Evolutionary conservation across 1,140 invertebrate genomes (phyloP).

Genomic region (Drosophila obscura): DNA sequence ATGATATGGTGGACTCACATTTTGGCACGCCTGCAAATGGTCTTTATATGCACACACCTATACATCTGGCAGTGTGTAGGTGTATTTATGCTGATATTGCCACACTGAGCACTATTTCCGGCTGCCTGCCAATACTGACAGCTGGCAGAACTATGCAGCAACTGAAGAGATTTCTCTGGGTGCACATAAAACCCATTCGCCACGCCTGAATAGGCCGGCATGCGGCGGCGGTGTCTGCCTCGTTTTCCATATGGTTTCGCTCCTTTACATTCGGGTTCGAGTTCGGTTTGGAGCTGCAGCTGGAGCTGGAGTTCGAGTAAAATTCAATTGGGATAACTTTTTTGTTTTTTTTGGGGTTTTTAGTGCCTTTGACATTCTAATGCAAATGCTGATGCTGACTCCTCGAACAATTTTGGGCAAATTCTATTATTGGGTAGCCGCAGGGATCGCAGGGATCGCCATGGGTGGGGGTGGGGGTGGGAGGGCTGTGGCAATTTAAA

Average conservation of each 20-base stretch:
- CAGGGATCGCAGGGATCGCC: neutral
- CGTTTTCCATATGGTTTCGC: neutral
- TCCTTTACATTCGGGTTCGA: conserved; percentile 1
- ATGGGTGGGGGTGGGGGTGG: too few species aligned
- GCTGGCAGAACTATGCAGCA: neutral
- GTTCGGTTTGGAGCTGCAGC: too few species aligned
- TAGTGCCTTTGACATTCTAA: conserved; percentile 42
- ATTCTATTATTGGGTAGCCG: conserved; percentile 24
- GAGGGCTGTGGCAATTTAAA: too few species aligned
- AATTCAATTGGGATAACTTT: conserved; percentile 56
- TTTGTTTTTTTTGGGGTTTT: conserved; percentile 60
- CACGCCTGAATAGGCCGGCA: conserved; percentile 9
- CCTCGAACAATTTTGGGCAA: conserved; percentile 33
- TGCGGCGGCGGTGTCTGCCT: neutral
- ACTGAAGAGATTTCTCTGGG: conserved; percentile 10
- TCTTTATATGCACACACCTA: too few species aligned
- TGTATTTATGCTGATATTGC: conserved; percentile 30
- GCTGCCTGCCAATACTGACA: too few species aligned
- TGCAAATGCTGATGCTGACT: conserved; percentile 41
- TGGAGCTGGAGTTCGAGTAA: conserved; percentile 6
- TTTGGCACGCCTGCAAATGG: too few species aligned
- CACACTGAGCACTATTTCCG: conserved; percentile 1
- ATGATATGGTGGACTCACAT: too few species aligned
- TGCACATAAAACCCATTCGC: conserved; percentile 29
- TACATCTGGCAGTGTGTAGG: too few species aligned